Evolutionary conservation across 1,140 invertebrate genomes (phyloP), one percentile per base, ranked within the genome.

Genomic region (Pseudomyrmex flavicornis): DNA sequence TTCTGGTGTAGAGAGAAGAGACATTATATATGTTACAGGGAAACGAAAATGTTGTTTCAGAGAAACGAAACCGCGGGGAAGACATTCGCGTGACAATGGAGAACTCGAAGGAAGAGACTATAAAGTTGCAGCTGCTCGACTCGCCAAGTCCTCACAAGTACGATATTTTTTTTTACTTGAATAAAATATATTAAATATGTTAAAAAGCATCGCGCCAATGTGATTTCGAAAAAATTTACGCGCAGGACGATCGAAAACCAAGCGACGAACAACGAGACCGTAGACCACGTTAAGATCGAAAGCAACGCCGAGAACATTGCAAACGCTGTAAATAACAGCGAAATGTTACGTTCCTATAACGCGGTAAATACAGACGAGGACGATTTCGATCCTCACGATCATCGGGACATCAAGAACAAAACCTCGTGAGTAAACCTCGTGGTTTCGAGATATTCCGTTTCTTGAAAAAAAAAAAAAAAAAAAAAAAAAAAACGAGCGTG

Each of bases 331-430:
- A 8, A 26, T 9, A 35, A 44, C 17, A 9, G 12, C 10, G 72
- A 46, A 48, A 15, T 12, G 35, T 62, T 15, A n/a, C 46, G n/a
- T 15, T 35, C 48, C 17, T 9, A 62, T 3, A 63, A 2, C 7
- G 10, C 59, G 22, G 22, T 13, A 22, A 20, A 61, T 62, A 26
- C 65, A 62, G 44, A 75, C 12, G 13, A 13, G 48, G 69, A 76
- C 9, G 94, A 95, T 44, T 96, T 96, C 86, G 95, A 96, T 90
- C 96, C 96, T 9, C 96, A 96, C 87, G 92, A 95, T 20, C 95
- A 97, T 90, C 94, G 96, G 44, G 95, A 96, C 58, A 95, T 96
- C 26, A 95, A 96, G 83, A 96, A 97, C 93, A 96, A 96, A 2
- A 97, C 96, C 1, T 96, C 96, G 96, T 97, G 92, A 96, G 95